Base-by-base conservation (phyloP, 2,797 vertebrate species). In the Agapornis canus region DNA sequence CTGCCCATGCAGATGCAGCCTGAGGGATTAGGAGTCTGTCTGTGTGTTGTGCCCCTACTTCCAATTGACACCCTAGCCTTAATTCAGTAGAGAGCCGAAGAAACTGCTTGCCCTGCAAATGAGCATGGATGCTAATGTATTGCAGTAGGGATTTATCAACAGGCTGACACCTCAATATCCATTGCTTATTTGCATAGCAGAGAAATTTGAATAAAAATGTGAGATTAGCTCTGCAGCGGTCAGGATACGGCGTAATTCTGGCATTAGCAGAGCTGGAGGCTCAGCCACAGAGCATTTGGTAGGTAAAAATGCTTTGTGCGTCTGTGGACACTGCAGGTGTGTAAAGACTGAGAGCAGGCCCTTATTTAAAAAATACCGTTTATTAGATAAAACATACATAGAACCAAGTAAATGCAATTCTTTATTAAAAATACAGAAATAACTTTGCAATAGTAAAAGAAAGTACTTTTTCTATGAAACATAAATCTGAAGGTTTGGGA, bases 381-480 rank as follows among this genome's bases (percentile, higher is more conserved):
- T 95, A 95, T 97, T 95, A 85, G 91, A 89, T 91, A 97, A 96
- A 97, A 96, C 66, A 72, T 93, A 96, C 87, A 66, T 80, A 94
- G 79, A 94, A 96, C 92, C 84, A 94, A 66, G 49, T 93, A 95
- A 97, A 96, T 94, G 49, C 72, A 94, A 88, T 73, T 94, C 69
- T 96, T 98, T 92, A 92, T 95, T 97, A 93, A 97, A 98, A 97
- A 97, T 96, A 96, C 88, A 93, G 95, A 96, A 96, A 96, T 95
- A 11, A 82, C 94, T 97, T 96, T 94, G 90, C 52, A 95, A 76
- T 95, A 90, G 45, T 82, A 96, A 97, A 96, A 95, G 92, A 96
- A 97, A 96, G 91, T 84, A 96, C 86, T 95, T 96, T 89, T 82
- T 48, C 90, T 94, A 89, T 95, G 86, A 96, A 95, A 96, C 92